Base-by-base conservation (phyloP, 1,140 invertebrate species). In the Drosophila micromelanica region DNA sequence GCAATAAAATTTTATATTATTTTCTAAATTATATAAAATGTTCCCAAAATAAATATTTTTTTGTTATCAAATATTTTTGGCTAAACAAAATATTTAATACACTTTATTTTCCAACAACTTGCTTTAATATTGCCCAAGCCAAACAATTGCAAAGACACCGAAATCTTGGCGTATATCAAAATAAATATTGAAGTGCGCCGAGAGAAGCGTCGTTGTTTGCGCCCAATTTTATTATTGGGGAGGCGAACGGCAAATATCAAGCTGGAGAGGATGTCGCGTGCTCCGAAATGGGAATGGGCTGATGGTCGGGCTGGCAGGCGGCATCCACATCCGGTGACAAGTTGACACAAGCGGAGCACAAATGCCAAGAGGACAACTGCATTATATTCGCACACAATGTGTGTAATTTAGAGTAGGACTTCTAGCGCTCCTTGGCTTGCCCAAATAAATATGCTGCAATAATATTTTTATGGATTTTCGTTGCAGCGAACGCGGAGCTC, bases 401-500 rank as follows among this genome's bases (percentile, higher is more conserved):
- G 67, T 89, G 84, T 78, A 87, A 87, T 87, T 89, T 87, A 64
- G 72, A 77, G 17, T 32, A 32, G 49, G 15, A 49, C 38, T 59
- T 7, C 49, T 3, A 15, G 13, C 38, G 8, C 11, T 8, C n/a
- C n/a, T 1, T 8, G 7, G 5, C 8, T 12, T 32, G 35, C 17
- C 61, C 46, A 72, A 79, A 82, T 72, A 85, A 85, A 69, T 52
- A 76, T 73, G 64, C 65, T 77, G 57, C 45, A 77, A 74, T 90
- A 54, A 73, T 68, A 62, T 74, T 80, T 67, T 70, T 73, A 68
- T 81, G 84, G 71, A 68, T 80, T 79, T 52, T 63, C n/a, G 67
- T 74, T 37, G 61, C 80, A 94, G 93, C 91, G 5, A 93, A 93
- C 54, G 92, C 92, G 71, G 93, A 92, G 70, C 89, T 94, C 55